phyloP scores from a whole-genome alignment of 2,113 vertebrate species.

The Ictalurus punctatus region DNA sequence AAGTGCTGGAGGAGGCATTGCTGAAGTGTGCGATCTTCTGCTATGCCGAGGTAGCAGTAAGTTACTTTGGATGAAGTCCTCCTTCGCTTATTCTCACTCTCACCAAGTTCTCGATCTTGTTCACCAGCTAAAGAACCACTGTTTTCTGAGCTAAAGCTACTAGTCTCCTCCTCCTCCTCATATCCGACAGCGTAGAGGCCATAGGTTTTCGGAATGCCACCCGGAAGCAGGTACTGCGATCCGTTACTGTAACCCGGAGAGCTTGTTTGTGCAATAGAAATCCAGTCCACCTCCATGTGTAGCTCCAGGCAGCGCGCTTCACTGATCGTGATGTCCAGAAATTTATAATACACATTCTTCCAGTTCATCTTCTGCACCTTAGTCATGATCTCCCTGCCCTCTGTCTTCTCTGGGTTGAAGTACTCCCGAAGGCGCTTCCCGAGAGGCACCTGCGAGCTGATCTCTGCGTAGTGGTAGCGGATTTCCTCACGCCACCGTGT shows the following conservation, averaged over 20 bases:
- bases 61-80: conserved; percentile 76
- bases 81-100: conserved; percentile 59
- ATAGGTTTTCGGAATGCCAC: conserved; percentile 90
- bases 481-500: conserved; percentile 96
- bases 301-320: conserved; percentile 93
- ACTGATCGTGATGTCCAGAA: conserved; percentile 96
- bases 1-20: conserved; percentile 94
- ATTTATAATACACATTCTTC: conserved; percentile 98
- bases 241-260: conserved; percentile 78
- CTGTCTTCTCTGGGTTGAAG: conserved; percentile 95
- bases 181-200: conserved; percentile 93
- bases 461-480: conserved; percentile 94
- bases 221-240: conserved; percentile 91
- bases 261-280: conserved; percentile 85
- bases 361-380: conserved; percentile 99
- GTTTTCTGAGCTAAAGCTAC: conserved; percentile 60
- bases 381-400: conserved; percentile 91
- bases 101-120: conserved; percentile 68
- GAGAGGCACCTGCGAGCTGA: conserved; percentile 95
- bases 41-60: conserved; percentile 94
- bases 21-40: conserved; percentile 92
- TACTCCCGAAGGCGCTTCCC: conserved; percentile 94
- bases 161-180: conserved; percentile 70
- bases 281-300: conserved; percentile 97
- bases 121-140: conserved; percentile 61